Evolutionary conservation across 2,888 invertebrate genomes (phyloP).

Genomic region (Phyllotreta cruciferae): DNA sequence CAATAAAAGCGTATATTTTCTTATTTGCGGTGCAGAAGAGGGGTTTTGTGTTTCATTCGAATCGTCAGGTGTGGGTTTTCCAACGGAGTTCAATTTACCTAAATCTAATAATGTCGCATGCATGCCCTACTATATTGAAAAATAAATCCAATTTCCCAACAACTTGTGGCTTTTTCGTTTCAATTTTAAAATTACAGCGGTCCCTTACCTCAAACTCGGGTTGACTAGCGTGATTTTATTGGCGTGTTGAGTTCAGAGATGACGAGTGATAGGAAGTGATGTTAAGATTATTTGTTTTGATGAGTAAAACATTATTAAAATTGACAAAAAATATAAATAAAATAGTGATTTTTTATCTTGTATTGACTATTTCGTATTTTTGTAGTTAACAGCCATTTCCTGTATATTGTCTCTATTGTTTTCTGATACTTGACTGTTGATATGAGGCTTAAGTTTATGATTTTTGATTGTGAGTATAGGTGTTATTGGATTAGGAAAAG

Average conservation of each 20-base stretch:
- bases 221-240: slow-evolving; percentile 1
- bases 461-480: not conserved
- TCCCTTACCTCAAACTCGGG: slow-evolving; percentile 30
- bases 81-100: slow-evolving; percentile 37
- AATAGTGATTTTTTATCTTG: not conserved
- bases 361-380: no score
- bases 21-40: slow-evolving; percentile 25
- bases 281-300: slow-evolving; percentile 51
- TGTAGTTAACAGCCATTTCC: no score
- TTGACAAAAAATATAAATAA: no score
- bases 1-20: slow-evolving; percentile 16
- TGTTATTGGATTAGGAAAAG: not conserved
- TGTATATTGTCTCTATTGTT: no score
- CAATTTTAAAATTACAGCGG: slow-evolving; percentile 39
- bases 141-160: slow-evolving; percentile 43
- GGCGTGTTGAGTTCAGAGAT: not conserved
- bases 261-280: slow-evolving; percentile 14
- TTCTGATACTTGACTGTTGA: no score
- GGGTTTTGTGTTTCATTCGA: slow-evolving; percentile 32
- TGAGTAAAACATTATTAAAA: slow-evolving; percentile 48
- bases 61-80: slow-evolving; percentile 42
- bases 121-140: slow-evolving; percentile 43
- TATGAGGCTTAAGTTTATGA: no score
- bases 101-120: slow-evolving; percentile 43
- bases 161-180: slow-evolving; percentile 43